These are phyloP conservation scores for Megaleporinus macrocephalus DNA, from an alignment of 2,113 vertebrate species.

Conservation along the genomic window DNA sequence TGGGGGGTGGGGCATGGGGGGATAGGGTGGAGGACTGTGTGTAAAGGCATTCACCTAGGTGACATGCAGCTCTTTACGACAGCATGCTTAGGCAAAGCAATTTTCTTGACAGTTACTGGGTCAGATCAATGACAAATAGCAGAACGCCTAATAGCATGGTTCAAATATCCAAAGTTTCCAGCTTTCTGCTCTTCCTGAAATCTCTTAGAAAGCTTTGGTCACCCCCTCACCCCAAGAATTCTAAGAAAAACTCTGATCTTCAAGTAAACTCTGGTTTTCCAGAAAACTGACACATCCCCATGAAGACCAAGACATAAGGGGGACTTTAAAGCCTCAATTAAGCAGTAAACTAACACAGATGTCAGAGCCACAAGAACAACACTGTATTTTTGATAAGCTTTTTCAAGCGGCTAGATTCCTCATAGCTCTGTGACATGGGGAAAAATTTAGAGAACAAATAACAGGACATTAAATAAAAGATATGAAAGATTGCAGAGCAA, in stretches of 20 bases:
- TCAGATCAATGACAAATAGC: conserved; percentile 17
- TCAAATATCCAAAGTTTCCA: conserved; percentile 16
- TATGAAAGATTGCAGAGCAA: conserved; percentile 8
- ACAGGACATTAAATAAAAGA: conserved; percentile 1
- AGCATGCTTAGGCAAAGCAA: conserved; percentile 18
- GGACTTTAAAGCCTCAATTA: too few species aligned
- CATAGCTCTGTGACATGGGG: conserved; percentile 1
- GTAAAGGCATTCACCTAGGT: not conserved
- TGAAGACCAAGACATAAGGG: too few species aligned
- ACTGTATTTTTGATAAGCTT: too few species aligned
- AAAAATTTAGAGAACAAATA: not conserved
- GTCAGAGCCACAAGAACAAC: not conserved
- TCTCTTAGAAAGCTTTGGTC: not conserved
- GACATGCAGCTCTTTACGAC: not conserved
- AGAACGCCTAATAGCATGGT: conserved; percentile 61
- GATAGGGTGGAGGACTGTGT: not conserved
- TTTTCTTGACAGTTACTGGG: conserved; percentile 26
- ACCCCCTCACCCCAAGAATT: not conserved
- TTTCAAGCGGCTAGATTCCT: not conserved
- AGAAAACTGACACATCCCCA: not conserved
- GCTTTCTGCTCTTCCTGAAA: not conserved
- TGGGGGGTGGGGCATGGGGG: not conserved
- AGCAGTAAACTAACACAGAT: too few species aligned
- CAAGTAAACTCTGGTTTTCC: not conserved
- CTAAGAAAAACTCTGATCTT: not conserved